Percentiles rank a stretch among this genome's conserved stretches.
Conservation (phyloP, 2,797 vertebrate genomes). For the Rhinophrynus dorsalis region DNA sequence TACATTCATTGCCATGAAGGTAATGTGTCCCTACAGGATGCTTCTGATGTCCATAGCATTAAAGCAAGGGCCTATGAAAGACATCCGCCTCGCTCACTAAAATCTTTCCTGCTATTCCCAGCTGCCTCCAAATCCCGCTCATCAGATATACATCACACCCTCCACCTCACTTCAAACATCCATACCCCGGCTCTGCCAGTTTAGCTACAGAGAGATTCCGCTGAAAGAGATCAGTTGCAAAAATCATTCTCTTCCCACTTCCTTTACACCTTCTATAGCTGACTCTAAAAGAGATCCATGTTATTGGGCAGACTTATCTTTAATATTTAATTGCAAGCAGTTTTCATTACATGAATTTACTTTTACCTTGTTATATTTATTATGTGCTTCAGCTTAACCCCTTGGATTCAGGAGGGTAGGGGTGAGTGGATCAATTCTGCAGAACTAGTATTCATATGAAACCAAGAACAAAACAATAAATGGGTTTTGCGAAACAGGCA, state of each 20-base stretch:
- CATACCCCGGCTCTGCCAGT: slow-evolving; percentile 1
- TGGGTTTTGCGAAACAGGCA: no score
- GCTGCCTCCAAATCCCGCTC: slow-evolving; percentile 22
- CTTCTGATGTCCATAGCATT: slow-evolving; percentile 42
- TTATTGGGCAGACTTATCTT: neutral
- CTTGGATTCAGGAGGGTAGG: no score
- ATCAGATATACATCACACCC: slow-evolving; percentile 34
- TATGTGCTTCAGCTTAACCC: no score
- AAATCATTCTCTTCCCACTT: slow-evolving; percentile 14
- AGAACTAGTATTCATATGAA: no score
- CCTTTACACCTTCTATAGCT: slow-evolving; percentile 38
- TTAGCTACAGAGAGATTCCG: slow-evolving; percentile 34
- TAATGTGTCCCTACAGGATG: slow-evolving; percentile 21
- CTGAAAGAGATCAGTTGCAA: slow-evolving; percentile 29
- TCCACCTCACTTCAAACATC: slow-evolving; percentile 29
- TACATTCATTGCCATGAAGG: slow-evolving; percentile 32
- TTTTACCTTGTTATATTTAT: neutral
- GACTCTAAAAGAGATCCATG: neutral
- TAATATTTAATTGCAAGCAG: neutral
- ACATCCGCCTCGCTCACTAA: slow-evolving; percentile 37
- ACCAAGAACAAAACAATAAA: no score
- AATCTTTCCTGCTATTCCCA: slow-evolving; percentile 38
- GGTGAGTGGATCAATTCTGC: no score
- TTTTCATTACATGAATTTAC: neutral
- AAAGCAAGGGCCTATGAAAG: slow-evolving; percentile 48